Percentiles rank a stretch among this genome's conserved stretches.
These are phyloP conservation scores for Phymastichus coffea DNA, from an alignment of 1,140 invertebrate genomes.

Conservation along the genomic window DNA sequence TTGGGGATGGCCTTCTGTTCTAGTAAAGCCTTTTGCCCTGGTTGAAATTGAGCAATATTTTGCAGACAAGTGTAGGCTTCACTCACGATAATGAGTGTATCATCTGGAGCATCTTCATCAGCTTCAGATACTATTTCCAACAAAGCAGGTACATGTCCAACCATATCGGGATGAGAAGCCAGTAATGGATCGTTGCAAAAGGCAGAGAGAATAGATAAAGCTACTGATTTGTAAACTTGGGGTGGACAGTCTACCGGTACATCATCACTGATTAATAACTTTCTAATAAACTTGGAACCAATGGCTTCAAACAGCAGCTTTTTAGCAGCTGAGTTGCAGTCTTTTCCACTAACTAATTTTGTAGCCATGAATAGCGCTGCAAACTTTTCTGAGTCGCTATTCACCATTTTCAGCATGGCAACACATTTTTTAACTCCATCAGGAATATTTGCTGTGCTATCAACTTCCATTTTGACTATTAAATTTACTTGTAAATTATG, in stretches of 20 bases:
- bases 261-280: conserved; percentile 71
- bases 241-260: conserved; percentile 81
- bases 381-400: conserved; percentile 87
- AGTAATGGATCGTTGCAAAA: conserved; percentile 80
- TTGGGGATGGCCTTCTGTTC: conserved; percentile 74
- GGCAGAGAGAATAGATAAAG: conserved; percentile 77
- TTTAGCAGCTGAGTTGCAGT: conserved; percentile 70
- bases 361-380: conserved; percentile 88
- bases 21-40: conserved; percentile 74
- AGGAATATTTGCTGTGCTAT: conserved; percentile 54
- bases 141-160: conserved; percentile 76
- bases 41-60: conserved; percentile 70
- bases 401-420: conserved; percentile 72
- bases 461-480: conserved; percentile 32
- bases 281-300: conserved; percentile 79
- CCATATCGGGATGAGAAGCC: conserved; percentile 77
- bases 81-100: conserved; percentile 83
- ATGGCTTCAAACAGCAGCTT: conserved; percentile 85
- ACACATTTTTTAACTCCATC: conserved; percentile 82
- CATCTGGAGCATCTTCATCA: conserved; percentile 79
- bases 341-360: conserved; percentile 78
- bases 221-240: conserved; percentile 85
- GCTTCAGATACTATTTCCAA: conserved; percentile 78
- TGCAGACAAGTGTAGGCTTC: conserved; percentile 84
- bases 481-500: no score